Base-by-base conservation (phyloP, 2,797 vertebrate genomes). In the Hephaestus fuliginosus region DNA sequence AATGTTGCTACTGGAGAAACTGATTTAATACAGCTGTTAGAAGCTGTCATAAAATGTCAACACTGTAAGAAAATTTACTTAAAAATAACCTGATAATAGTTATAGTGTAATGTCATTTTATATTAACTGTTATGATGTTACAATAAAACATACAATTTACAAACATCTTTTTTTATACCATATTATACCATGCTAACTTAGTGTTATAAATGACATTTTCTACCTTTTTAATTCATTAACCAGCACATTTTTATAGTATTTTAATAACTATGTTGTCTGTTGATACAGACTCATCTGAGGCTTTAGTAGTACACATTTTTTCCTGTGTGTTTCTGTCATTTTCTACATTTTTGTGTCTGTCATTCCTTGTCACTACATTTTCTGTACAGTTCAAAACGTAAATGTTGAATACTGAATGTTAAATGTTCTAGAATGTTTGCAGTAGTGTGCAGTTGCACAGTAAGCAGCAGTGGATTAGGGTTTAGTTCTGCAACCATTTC, bases 251-350 rank as follows among this genome's bases (percentile, higher is more conserved):
- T 28, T 56, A 0, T 60, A 4, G 28, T 28, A 33, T 61, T 56
- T 46, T 13, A 78, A 20, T 0, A 1, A 48, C 30, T 15, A 22
- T 58, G 14, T 30, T 7, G 33, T 81, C 44, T 66, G 70, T 81
- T 85, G 74, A 74, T 77, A 69, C 67, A 79, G 67, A 76, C 56
- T 76, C 20, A 75, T 20, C 2, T 51, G 25, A 68, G 33, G 7
- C 43, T 48, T 44, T 33, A 12, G 14, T 36, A 10, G 41, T 41
- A 14, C 58, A 55, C 20, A 6, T 58, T 18, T 12, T 33, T 64
- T n/a, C 22, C 7, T 56, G 5, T 78, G 6, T 74, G 41, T 52
- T 25, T 76, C 5, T 33, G 2, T 48, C 61, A 25, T 20, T 56
- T 7, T 53, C 20, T 6, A 20, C 53, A 64, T 28, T 14, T 62